Evolutionary conservation across 2,888 invertebrate genomes (phyloP).

Genomic region (Drosophila nr. fundita): DNA sequence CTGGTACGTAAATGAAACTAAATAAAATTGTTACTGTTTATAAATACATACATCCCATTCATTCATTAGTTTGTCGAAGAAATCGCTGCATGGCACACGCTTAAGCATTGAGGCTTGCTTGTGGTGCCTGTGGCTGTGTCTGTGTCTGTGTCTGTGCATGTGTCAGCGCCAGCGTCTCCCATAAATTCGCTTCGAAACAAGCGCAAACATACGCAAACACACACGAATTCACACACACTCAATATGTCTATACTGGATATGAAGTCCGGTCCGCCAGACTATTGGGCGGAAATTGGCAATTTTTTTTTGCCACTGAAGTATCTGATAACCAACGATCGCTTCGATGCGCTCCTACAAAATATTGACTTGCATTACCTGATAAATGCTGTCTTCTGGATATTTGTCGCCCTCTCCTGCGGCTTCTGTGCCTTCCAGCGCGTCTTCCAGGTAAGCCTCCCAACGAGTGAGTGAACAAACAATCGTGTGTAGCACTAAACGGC

Average conservation of each 20-base stretch:
- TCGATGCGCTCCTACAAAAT: conserved; percentile 83
- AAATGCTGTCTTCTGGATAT: conserved; percentile 84
- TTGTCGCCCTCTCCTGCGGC: conserved; percentile 78
- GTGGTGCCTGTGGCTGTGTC: conserved; percentile 17
- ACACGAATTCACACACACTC: background rate
- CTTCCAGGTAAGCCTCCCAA: conserved; percentile 74
- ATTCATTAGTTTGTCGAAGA: conserved; percentile 41
- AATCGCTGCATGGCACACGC: conserved; percentile 52
- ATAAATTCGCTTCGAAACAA: background rate
- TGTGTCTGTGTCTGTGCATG: conserved; percentile 14
- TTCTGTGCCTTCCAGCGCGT: conserved; percentile 82
- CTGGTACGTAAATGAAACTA: conserved; percentile 42
- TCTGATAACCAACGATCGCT: conserved; percentile 81
- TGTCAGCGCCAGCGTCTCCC: conserved; percentile 2
- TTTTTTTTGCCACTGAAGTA: conserved; percentile 84
- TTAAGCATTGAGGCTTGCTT: conserved; percentile 17
- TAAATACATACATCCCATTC: conserved; percentile 46
- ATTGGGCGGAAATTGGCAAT: conserved; percentile 84
- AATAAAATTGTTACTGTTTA: conserved; percentile 55
- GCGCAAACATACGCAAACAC: background rate
- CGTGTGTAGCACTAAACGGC: background rate
- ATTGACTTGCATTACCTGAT: conserved; percentile 83
- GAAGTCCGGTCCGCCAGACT: conserved; percentile 80
- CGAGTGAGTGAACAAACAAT: background rate
- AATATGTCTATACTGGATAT: conserved; percentile 84